Evolutionary conservation across 2,888 invertebrate genomes (phyloP), one percentile per base, ranked within the genome.

Genomic region (Hypercompe scribonia): DNA sequence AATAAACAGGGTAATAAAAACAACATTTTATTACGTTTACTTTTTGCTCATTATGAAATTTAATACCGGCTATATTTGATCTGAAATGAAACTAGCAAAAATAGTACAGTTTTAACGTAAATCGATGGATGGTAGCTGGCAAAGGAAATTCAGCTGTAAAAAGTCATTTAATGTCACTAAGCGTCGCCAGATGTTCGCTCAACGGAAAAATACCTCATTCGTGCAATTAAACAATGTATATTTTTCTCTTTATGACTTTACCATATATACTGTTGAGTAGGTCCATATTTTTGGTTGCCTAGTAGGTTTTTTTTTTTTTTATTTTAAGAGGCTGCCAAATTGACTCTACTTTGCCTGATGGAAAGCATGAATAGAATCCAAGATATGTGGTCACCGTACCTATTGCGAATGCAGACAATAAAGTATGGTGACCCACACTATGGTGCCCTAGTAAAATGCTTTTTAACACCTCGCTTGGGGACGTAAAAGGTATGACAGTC

Each of bases 1-100:
- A 68, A 68, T 54, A 50, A 67, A 66, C 31, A 58, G 13, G 61
- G 39, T 39, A n/a, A 46, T 31, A 42, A 42, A 69, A 42, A 31
- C 21, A 31, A 46, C 31, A 50, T 46, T 24, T 0, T 46, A 21
- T 36, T 42, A 42, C 31, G 31, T 66, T 42, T 42, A 31, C 42
- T 42, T 61, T 5, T 61, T 31, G 3, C 61, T 28, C 31, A 61
- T 61, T 31, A 31, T 3, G 31, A 28, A 13, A 28, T 58, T 4
- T 4, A 58, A 58, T 58, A 13, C 13, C 28, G n/a, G n/a, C n/a
- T 10, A 5, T 24, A 8, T 8, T 36, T 7, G 36, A 7, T 36
- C 3, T 21, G 4, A 18, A 18, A 46, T 46, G 21, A 46, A 46
- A 46, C 18, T 46, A 21, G 21, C 21, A 46, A 46, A 46, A 46